A percentile compares a stretch with the other conserved stretches of the same genome.
These are phyloP conservation scores for Trididemnum nubilum DNA, from an alignment of 23 tunicate species.

Conservation along the genomic window DNA sequence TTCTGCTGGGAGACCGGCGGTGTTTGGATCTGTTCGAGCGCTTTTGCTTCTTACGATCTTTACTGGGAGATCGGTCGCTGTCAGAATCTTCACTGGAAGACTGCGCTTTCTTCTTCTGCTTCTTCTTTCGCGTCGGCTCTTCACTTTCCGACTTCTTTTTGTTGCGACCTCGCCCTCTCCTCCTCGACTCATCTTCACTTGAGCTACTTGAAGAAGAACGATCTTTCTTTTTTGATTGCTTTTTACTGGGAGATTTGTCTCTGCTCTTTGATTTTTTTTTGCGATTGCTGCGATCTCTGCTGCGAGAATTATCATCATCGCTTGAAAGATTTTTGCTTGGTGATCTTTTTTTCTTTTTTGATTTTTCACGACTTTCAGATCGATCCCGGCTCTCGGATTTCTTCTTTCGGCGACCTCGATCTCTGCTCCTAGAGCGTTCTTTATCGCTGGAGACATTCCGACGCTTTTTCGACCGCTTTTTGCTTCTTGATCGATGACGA, in stretches of 20 bases:
- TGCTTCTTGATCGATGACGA: constrained; percentile 18
- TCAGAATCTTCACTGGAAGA: neutral
- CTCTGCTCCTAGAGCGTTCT: constrained; percentile 11
- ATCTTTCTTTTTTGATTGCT: constrained; percentile 1
- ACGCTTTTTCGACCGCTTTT: neutral
- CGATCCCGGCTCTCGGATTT: neutral
- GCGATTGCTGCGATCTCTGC: constrained; percentile 7
- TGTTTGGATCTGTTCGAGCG: neutral
- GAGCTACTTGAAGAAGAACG: neutral
- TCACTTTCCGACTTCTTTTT: neutral
- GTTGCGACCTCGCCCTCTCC: neutral
- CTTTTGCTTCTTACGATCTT: neutral
- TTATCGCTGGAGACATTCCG: neutral
- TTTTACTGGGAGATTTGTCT: neutral
- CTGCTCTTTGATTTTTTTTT: neutral
- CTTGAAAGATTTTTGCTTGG: neutral
- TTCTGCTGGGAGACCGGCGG: neutral
- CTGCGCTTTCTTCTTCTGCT: neutral
- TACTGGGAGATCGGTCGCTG: neutral
- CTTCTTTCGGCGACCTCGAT: neutral
- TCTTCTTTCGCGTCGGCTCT: neutral
- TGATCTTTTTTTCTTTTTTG: constrained; percentile 7
- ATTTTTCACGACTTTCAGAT: neutral
- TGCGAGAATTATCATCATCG: neutral
- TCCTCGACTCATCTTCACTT: neutral